Base-by-base conservation (phyloP, 1,140 invertebrate species). In the Eriocheir sinensis region DNA sequence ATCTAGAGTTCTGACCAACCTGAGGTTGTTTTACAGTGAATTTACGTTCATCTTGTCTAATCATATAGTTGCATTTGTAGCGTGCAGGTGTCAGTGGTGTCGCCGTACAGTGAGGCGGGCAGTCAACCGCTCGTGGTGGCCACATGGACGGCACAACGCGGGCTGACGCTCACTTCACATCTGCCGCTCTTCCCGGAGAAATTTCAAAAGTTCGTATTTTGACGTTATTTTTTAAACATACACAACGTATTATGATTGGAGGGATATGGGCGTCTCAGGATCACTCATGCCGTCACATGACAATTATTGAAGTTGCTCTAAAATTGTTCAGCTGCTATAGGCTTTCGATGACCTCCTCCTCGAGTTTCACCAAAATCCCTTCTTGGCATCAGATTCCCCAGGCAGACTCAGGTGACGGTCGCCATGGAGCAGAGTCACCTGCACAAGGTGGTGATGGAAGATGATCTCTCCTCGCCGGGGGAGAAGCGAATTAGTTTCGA, bases 101-200 rank as follows among this genome's bases (percentile, higher is more conserved):
- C 72, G 53, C 89, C 89, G 30, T 90, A 90, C 53, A 90, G 89
- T 32, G 3, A 30, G 38, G 0, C n/a, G 27, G 44, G 40, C 2
- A 53, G n/a, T 6, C 17, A 60, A 32, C 38, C 30, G 89, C 36
- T 90, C 1, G 48, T 36, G 27, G 89, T 90, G 17, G 89, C 89
- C n/a, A 27, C 48, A 44, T 90, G 89, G 89, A 34, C 89, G n/a
- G 30, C 89, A 27, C 38, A 90, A 3, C 89, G 4, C 9, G 53
- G 53, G 32, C 89, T 90, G 48, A 36, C 32, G 32, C 48, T 90
- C 48, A 21, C 44, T 32, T 72, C 89, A 0, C 48, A 90, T 27
- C 30, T 90, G 30, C 48, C 44, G 1, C 48, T 90, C 30, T 90
- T 72, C 48, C 89, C 89, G 17, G 32, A 90, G n/a, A 90, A 90